Evolutionary conservation across 2,113 vertebrate genomes (phyloP), one percentile per base, ranked within the genome.

Genomic region (Neopipo cinnamomea): DNA sequence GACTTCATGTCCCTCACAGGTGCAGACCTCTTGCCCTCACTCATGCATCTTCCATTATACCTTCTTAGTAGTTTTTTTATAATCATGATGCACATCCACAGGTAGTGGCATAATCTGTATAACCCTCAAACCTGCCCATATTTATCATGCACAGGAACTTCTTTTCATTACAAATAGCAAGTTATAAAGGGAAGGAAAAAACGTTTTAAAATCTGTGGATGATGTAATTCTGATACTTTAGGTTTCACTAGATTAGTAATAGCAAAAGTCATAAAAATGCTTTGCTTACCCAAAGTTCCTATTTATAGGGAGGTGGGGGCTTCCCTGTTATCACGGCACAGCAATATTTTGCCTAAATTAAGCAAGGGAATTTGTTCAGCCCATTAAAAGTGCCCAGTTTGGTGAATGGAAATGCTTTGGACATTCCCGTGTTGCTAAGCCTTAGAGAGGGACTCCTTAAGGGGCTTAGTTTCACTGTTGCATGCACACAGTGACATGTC

Each of bases 231-330:
- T 41, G 96, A 93, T 93, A 96, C 91, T 92, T 89, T 11, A 86
- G 56, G 68, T 79, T 96, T 96, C 81, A 88, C 85, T 78, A 72
- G 68, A 47, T 92, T 92, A 96, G 86, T 95, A 94, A 93, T 95
- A 97, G 56, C 86, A 92, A 37, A 91, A 96, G 91, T 94, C 70
- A 85, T 93, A 85, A 96, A 97, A 96, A 96, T 89, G 94, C 80
- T 92, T 87, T 65, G 6, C 92, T 93, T 89, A 87, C 88, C n/a
- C 90, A 55, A 90, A 44, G 42, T 71, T 89, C 77, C 80, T 93
- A 96, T 91, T 94, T 96, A 66, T 81, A 79, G 91, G 20, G 30
- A 14, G 42, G 12, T 62, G 56, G 96, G 95, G 92, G 94, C 76
- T 96, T 97, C 95, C 96, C 93, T 73, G 7, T 86, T 86, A 66